A percentile compares a stretch with the other conserved stretches of the same genome.
Conservation (phyloP, 2,888 invertebrate genomes). For the Acanthopleura granulata region DNA sequence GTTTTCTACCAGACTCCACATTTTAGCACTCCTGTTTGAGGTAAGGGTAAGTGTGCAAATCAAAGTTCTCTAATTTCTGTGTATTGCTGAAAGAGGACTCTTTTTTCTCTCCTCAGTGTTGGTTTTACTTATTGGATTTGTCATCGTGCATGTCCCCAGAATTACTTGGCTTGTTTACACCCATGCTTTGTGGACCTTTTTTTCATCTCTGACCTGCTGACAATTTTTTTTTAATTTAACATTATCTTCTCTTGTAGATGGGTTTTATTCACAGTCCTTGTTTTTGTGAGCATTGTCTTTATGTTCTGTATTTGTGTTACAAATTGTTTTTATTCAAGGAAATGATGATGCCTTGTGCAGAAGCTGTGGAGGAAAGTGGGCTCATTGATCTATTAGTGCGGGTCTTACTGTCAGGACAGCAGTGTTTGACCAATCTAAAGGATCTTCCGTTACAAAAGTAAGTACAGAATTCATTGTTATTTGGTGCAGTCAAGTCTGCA, state of each 20-base stretch:
- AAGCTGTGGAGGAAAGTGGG: constrained; percentile 70
- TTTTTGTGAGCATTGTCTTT: constrained; percentile 4
- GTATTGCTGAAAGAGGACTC: no score
- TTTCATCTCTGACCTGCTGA: no score
- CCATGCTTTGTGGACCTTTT: no score
- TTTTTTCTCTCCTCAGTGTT: no score
- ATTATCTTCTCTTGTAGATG: no score
- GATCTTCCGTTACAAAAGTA: constrained; percentile 66
- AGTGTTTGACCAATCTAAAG: constrained; percentile 58
- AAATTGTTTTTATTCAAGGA: constrained; percentile 71
- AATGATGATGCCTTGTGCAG: constrained; percentile 78
- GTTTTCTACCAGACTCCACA: constrained; percentile 76
- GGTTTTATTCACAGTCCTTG: background rate
- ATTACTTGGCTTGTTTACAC: no score
- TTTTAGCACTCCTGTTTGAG: constrained; percentile 81
- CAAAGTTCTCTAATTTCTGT: no score
- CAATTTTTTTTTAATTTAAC: no score
- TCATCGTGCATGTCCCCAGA: no score
- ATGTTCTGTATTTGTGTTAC: background rate
- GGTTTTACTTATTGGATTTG: no score
- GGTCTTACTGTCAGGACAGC: constrained; percentile 64
- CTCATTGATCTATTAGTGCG: constrained; percentile 66
- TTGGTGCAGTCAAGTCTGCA: no score
- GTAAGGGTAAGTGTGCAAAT: constrained; percentile 50
- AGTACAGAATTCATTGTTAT: constrained; percentile 26